These are phyloP conservation scores for Mormyrus proboscirostris DNA, from an alignment of 2,797 vertebrate genomes.

Conservation along the genomic window DNA sequence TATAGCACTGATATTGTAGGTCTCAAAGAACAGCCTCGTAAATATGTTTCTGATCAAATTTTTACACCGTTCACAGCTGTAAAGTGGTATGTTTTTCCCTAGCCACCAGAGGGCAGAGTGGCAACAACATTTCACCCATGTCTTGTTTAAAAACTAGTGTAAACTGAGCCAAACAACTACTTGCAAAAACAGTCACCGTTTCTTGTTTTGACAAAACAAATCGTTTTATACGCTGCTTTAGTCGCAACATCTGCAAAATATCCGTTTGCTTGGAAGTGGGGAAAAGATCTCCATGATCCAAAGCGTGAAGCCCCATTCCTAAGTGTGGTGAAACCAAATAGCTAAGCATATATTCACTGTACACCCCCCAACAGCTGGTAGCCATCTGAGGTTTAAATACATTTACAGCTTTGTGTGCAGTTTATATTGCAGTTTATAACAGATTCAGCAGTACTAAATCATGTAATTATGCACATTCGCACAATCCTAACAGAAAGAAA, in stretches of 20 bases:
- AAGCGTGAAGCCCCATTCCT: conserved; percentile 45
- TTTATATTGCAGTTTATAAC: conserved; percentile 1
- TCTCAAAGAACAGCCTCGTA: background rate
- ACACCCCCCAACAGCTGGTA: conserved; percentile 52
- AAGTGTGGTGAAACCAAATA: conserved; percentile 55
- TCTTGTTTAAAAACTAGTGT: conserved; percentile 25
- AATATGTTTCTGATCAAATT: background rate
- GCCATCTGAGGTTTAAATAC: conserved; percentile 45
- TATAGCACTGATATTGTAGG: background rate
- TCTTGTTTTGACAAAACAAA: conserved; percentile 62
- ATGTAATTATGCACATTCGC: background rate
- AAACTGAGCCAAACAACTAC: conserved; percentile 51
- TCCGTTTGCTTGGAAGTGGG: conserved; percentile 15
- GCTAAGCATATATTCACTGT: conserved; percentile 43
- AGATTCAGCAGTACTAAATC: background rate
- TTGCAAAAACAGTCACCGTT: conserved; percentile 53
- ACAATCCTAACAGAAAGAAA: background rate
- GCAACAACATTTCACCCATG: background rate
- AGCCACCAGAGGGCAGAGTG: conserved; percentile 34
- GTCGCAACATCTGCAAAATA: conserved; percentile 5
- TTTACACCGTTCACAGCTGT: background rate
- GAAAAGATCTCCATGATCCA: conserved; percentile 24
- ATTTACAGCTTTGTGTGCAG: conserved; percentile 35
- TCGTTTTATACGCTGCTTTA: conserved; percentile 26
- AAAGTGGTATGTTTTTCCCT: background rate